Evolutionary conservation across 2,888 invertebrate genomes (phyloP).

Genomic region (Abscondita cerata): DNA sequence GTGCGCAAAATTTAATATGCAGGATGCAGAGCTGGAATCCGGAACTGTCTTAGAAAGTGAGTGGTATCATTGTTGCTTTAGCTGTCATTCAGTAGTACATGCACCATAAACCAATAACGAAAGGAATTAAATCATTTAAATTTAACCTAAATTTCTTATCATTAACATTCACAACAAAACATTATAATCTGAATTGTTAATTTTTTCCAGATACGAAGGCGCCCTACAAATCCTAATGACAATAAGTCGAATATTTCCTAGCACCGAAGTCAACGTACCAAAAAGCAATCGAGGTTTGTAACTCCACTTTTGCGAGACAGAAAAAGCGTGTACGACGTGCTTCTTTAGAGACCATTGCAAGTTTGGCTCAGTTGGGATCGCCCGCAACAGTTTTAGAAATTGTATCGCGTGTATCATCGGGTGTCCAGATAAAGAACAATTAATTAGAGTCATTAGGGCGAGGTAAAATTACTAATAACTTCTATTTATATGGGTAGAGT

Average conservation of each 20-base stretch:
- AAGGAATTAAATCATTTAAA: too few species aligned
- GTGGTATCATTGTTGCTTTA: too few species aligned
- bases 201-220: conserved; percentile 66
- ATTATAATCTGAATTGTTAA: not conserved
- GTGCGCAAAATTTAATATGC: too few species aligned
- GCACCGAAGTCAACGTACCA: conserved; percentile 67
- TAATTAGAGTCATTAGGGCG: conserved; percentile 75
- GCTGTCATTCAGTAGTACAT: too few species aligned
- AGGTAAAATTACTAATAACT: conserved; percentile 55
- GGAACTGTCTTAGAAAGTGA: too few species aligned
- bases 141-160: too few species aligned
- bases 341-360: conserved; percentile 79
- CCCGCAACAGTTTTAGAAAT: conserved; percentile 69
- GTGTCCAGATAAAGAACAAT: conserved; percentile 64
- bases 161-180: too few species aligned
- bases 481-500: not conserved
- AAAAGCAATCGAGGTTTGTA: conserved; percentile 54
- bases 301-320: conserved; percentile 59
- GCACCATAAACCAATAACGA: too few species aligned
- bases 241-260: conserved; percentile 78
- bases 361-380: conserved; percentile 75
- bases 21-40: too few species aligned
- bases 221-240: conserved; percentile 79
- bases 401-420: conserved; percentile 66
- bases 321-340: conserved; percentile 80